phyloP scores from a whole-genome alignment of 2,797 vertebrate species.

The Hozukius guyotensis region DNA sequence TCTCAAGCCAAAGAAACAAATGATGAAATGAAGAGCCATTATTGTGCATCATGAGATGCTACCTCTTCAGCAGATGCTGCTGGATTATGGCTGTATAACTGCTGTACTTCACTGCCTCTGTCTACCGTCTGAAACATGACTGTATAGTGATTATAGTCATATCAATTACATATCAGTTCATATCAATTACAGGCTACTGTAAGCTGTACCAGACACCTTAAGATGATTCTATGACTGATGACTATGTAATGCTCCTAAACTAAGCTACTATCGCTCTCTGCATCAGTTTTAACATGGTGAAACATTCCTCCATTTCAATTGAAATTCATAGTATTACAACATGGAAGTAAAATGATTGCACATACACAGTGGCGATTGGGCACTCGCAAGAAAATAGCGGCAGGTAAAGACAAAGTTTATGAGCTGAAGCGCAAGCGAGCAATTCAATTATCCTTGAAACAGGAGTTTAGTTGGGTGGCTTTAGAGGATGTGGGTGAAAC shows the following conservation, averaged over 20 bases:
- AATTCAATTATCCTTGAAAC: too few relatives aligned
- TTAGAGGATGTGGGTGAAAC: too few relatives aligned
- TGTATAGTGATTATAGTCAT: neutral
- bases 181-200: neutral
- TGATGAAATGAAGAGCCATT: neutral
- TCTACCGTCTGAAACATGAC: neutral
- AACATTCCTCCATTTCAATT: neutral
- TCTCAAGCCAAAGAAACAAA: neutral
- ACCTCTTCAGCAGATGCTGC: conserved; percentile 26
- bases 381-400: too few relatives aligned
- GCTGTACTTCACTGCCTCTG: neutral
- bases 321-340: neutral
- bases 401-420: too few relatives aligned
- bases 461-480: too few relatives aligned
- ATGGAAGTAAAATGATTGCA: neutral
- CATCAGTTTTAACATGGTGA: neutral
- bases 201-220: neutral
- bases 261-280: neutral
- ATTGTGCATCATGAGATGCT: neutral
- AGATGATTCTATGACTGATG: neutral
- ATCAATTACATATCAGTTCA: neutral
- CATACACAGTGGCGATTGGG: too few relatives aligned
- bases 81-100: conserved; percentile 14
- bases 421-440: too few relatives aligned
- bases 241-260: neutral